Base-by-base conservation (phyloP, 2,797 vertebrate genomes). In the Hyperoplus lanceolatus region DNA sequence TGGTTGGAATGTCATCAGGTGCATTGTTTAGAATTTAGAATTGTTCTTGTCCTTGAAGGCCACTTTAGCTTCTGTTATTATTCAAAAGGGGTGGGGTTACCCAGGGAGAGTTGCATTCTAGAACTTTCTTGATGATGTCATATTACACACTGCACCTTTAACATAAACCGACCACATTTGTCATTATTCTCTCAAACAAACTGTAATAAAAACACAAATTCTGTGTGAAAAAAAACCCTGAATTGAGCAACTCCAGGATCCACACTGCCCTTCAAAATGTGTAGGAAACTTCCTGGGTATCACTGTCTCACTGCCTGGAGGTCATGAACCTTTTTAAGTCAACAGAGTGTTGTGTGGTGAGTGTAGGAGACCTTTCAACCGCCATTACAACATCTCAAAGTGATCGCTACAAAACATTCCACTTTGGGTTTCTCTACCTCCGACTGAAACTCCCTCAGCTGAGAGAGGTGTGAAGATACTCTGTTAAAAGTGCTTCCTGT, bases 371-470 rank as follows among this genome's bases (percentile, higher is more conserved):
- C 65, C 81, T 69, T 56, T 76, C 79, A 41, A 80, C 84, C 81
- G 77, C 87, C 48, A 63, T 80, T 78, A 86, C 83, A 65, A 29
- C 65, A 54, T 80, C 70, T 75, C 73, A 70, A 88, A 87, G 88
- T 77, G 73, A 79, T 21, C 78, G 86, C 82, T 86, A 90, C 85
- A 89, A 85, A 85, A 75, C 63, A 80, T 77, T 82, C 59, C 86
- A 86, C 86, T 89, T 89, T 76, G 75, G 81, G 65, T 70, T 55
- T 61, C 61, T 59, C 58, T 58, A 29, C 54, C 68, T 56, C 43
- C 43, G 53, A 56, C 73, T 73, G 43, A 8, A 18, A 58, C 56
- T 86, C 77, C 75, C 86, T 79, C 62, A 82, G 73, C 82, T 66
- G 74, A 73, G 82, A 62, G 21, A 79, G 41, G 86, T 78, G 83